phyloP scores from a whole-genome alignment of 2,797 vertebrate genomes.

The Phylloscopus collybita region DNA sequence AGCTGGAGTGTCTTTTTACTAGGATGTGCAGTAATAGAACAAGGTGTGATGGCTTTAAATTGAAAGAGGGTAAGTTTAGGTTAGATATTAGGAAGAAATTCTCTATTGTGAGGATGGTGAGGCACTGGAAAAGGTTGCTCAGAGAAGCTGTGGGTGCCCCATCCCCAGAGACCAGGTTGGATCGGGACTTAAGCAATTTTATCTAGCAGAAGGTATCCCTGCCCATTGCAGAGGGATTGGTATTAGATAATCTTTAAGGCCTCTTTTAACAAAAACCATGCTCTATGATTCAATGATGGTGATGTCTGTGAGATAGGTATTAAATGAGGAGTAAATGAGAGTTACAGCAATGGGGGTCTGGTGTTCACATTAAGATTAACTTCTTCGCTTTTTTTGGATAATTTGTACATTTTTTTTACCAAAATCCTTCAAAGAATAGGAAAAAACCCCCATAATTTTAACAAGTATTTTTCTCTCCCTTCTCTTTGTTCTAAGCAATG shows the following conservation, averaged over 20 bases:
- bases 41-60: background rate
- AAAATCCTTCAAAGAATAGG: background rate
- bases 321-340: background rate
- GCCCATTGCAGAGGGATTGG: background rate
- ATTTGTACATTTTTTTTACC: background rate
- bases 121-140: background rate
- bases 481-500: background rate
- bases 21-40: background rate
- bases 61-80: background rate
- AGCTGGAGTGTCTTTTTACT: background rate
- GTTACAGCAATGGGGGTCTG: background rate
- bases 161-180: background rate
- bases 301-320: background rate
- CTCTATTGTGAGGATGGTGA: background rate
- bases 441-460: background rate
- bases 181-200: accelerated
- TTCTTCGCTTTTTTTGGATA: background rate
- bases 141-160: background rate
- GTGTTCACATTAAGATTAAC: background rate
- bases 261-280: accelerated
- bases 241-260: background rate
- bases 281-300: background rate
- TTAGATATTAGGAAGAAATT: background rate
- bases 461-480: background rate
- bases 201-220: background rate